Base-by-base conservation (phyloP, 2,888 invertebrate species). In the Pelosia muscerda region DNA sequence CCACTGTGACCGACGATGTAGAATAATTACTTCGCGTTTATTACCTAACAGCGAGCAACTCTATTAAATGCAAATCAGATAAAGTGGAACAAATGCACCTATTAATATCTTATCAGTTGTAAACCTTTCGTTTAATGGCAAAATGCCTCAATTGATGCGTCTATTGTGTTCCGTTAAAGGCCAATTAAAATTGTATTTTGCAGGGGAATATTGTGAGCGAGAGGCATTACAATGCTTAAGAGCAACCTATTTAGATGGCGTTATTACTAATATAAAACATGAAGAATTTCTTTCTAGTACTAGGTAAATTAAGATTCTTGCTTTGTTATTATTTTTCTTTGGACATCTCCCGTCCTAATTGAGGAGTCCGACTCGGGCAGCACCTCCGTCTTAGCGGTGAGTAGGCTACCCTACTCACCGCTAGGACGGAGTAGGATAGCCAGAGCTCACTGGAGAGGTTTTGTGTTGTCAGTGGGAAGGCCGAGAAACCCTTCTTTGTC, bases 21-120 rank as follows among this genome's bases (percentile, higher is more conserved):
- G 77, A 79, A 78, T 78, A 81, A 80, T 82, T 76, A 70, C 69
- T 53, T 38, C 19, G 56, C 15, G 34, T 61, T 70, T 66, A 70
- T 64, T 59, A 63, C 53, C 62, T 74, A 71, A 68, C 73, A 72
- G 60, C 56, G 38, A 66, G 19, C 61, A 63, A 59, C 63, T 59
- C 57, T 71, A 57, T 63, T 59, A 62, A 63, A 34, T 66, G 68
- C 38, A 65, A 19, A 34, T 54, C 66, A 38, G n/a, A 26, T 59
- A 62, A 58, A 49, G 57, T 60, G 53, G 49, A 15, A n/a, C 63
- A 63, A 25, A 38, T 64, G 58, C 57, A 58, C 15, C 64, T 68
- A 68, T 63, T 66, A 74, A 66, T 69, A 63, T 53, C 59, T 49
- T 22, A 65, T 63, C 63, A 26, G 19, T 13, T 64, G 55, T 53